Evolutionary conservation across 1,140 invertebrate genomes (phyloP), one percentile per base, ranked within the genome.

Genomic region (Dendrolimus punctatus): DNA sequence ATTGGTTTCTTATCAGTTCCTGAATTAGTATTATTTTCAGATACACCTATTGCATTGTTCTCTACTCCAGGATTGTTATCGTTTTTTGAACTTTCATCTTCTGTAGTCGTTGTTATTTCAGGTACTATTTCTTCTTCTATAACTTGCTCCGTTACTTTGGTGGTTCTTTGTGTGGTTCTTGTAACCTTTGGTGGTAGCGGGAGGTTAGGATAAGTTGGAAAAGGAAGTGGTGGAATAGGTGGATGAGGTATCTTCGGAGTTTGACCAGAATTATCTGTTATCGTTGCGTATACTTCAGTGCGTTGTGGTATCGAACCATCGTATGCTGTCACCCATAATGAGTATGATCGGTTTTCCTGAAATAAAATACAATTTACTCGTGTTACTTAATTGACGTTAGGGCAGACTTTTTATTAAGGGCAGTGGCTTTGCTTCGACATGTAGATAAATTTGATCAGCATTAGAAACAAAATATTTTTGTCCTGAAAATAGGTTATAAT

Each of bases 291-390:
- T 7, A 86, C 78, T 71, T 84, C 80, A 9, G 73, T 76, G 43
- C 67, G 60, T 56, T 79, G 79, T 4, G 83, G 80, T 55, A 86
- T 75, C 1, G 66, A 70, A 6, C 80, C 80, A 62, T 80, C 80
- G 42, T 66, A 58, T 8, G 77, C 69, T 9, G 75, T 84, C 6
- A 86, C 83, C 83, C 80, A 86, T 42, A 86, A 53, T 0, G 75
- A 83, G 49, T 80, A 86, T 4, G 80, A 68, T 40, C 65, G 62
- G 53, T 83, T 84, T 71, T 84, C 82, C 82, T 85, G 68, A 55
- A 58, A 63, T 60, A 53, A 54, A 45, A 49, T 42, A 5, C 5
- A 46, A 46, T 6, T 23, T 23, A 10, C 8, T 23, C 23, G 23
- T 23, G 23, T 23, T 23, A 23, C 1, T 23, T 3, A 23, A 23